Evolutionary conservation across 2,888 invertebrate genomes (phyloP).

Genomic region (Andrena bucephala): DNA sequence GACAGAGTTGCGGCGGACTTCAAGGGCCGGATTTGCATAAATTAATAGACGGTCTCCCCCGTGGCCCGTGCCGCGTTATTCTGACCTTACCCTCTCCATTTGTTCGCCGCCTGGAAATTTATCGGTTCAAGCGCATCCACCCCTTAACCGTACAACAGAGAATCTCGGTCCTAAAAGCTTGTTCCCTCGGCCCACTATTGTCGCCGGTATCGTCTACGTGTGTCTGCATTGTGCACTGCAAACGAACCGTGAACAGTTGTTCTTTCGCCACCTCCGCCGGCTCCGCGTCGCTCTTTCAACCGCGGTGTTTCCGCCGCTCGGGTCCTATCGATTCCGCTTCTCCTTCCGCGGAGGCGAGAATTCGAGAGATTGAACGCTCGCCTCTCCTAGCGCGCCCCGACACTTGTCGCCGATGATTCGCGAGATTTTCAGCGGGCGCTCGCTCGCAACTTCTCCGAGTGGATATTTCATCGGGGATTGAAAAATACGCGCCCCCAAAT

Average conservation of each 20-base stretch:
- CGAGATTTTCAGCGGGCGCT: neutral
- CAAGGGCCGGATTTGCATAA: conserved; percentile 38
- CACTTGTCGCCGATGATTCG: conserved; percentile 37
- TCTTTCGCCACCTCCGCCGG: conserved; percentile 36
- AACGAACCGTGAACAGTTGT: conserved; percentile 59
- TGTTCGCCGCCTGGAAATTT: conserved; percentile 42
- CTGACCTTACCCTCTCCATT: conserved; percentile 24
- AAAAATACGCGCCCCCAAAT: conserved; percentile 37
- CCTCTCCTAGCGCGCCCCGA: conserved; percentile 14
- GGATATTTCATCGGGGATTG: conserved; percentile 32
- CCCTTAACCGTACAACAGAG: conserved; percentile 49
- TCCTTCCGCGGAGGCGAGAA: conserved; percentile 25
- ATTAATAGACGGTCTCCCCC: conserved; percentile 39
- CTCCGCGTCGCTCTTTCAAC: conserved; percentile 9
- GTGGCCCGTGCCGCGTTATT: conserved; percentile 13
- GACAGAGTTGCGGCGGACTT: conserved; percentile 26
- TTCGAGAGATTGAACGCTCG: conserved; percentile 54
- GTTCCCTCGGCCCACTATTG: conserved; percentile 26
- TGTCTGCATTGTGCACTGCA: conserved; percentile 37
- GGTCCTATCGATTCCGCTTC: conserved; percentile 40
- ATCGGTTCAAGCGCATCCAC: conserved; percentile 45
- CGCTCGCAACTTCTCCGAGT: conserved; percentile 23
- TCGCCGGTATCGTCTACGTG: conserved; percentile 30
- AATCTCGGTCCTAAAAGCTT: conserved; percentile 45
- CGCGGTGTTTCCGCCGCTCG: conserved; percentile 27